These are phyloP conservation scores for Poeciliopsis turrubarensis DNA, from an alignment of 2,113 vertebrate species.

Conservation along the genomic window DNA sequence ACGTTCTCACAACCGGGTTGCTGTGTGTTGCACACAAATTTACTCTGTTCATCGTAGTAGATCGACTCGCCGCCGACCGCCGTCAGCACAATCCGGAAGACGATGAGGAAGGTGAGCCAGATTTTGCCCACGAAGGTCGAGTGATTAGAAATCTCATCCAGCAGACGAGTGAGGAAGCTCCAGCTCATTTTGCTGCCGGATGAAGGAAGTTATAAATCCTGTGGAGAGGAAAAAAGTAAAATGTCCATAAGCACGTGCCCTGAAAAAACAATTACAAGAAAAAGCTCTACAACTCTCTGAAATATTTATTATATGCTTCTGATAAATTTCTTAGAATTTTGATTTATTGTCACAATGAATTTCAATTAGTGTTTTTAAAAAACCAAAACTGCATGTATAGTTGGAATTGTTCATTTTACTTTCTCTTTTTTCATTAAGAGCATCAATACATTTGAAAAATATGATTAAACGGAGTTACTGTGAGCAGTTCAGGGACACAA, in stretches of 20 bases:
- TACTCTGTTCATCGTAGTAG: slow-evolving; percentile 95
- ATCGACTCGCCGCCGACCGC: slow-evolving; percentile 91
- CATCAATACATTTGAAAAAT: too few relatives aligned
- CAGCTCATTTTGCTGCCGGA: slow-evolving; percentile 86
- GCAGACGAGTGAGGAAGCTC: slow-evolving; percentile 90
- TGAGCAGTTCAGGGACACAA: too few relatives aligned
- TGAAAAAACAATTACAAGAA: too few relatives aligned
- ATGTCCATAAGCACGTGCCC: neutral
- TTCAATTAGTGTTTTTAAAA: too few relatives aligned
- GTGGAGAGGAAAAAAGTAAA: neutral
- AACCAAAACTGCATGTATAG: too few relatives aligned
- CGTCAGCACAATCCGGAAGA: slow-evolving; percentile 90
- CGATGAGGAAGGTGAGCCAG: slow-evolving; percentile 89
- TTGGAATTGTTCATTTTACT: too few relatives aligned
- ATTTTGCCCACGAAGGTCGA: slow-evolving; percentile 93
- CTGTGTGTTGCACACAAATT: slow-evolving; percentile 90
- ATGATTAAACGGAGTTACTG: too few relatives aligned
- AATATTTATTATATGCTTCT: too few relatives aligned
- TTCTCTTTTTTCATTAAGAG: too few relatives aligned
- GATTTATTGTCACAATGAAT: too few relatives aligned
- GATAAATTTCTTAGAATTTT: too few relatives aligned
- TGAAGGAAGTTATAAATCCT: slow-evolving; percentile 42
- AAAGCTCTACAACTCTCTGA: neutral
- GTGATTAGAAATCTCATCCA: slow-evolving; percentile 95
- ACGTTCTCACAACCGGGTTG: slow-evolving; percentile 93